Evolutionary conservation across 2,797 vertebrate genomes (phyloP).

Genomic region (Chelon labrosus): DNA sequence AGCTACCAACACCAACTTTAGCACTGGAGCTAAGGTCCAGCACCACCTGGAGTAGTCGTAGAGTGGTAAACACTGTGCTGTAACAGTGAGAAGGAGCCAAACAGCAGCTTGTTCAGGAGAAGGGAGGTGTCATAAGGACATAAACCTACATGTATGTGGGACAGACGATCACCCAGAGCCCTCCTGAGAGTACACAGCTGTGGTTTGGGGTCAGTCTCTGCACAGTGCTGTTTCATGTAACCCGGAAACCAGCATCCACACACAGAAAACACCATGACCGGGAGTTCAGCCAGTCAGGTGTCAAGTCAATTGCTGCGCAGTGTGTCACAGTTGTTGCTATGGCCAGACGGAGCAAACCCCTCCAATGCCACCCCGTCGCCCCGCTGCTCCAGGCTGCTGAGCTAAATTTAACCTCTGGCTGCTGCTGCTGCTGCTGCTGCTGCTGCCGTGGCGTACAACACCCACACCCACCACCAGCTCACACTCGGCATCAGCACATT

Average conservation of each 20-base stretch:
- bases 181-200: background rate
- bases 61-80: background rate
- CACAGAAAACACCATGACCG: conserved; percentile 5
- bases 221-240: conserved; percentile 1
- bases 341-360: conserved; percentile 32
- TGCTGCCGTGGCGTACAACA: background rate
- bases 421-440: conserved; percentile 2
- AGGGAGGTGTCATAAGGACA: background rate
- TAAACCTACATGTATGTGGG: background rate
- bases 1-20: no score
- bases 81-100: background rate
- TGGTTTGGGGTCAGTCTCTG: background rate
- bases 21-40: no score
- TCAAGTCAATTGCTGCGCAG: conserved; percentile 47
- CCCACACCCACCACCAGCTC: background rate
- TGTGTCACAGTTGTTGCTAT: conserved; percentile 64
- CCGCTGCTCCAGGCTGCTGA: conserved; percentile 4
- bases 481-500: conserved; percentile 22
- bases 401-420: conserved; percentile 59
- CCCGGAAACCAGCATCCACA: conserved; percentile 4
- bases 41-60: no score
- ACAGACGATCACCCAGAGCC: background rate
- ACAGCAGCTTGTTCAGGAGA: background rate
- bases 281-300: conserved; percentile 19
- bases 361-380: background rate